Evolutionary conservation across 2,888 invertebrate species (phyloP).

Genomic region (Melanargia galathea): DNA sequence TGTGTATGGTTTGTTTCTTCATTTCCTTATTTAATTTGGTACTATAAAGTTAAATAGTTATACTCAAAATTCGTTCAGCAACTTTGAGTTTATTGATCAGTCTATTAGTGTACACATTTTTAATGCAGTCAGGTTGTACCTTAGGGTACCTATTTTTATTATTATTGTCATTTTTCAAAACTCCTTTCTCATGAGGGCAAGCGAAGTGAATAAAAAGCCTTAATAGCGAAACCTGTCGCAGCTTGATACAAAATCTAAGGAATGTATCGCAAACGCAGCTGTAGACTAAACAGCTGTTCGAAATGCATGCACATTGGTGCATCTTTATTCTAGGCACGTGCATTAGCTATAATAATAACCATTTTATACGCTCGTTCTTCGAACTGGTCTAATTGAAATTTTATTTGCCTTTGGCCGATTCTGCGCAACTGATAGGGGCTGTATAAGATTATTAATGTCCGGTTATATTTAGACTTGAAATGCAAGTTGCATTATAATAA

Average conservation of each 20-base stretch:
- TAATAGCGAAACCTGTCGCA: not conserved
- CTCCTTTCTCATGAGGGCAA: not conserved
- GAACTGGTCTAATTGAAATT: slow-evolving; percentile 35
- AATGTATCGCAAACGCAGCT: slow-evolving; percentile 6
- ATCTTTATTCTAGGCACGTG: slow-evolving; percentile 16
- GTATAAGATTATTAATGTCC: slow-evolving; percentile 9
- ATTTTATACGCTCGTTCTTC: slow-evolving; percentile 33
- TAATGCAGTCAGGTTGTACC: not conserved
- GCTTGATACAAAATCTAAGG: slow-evolving; percentile 4
- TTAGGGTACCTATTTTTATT: not conserved
- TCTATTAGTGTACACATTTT: not conserved
- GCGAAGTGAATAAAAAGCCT: not conserved
- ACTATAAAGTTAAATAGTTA: not conserved
- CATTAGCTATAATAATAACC: slow-evolving; percentile 15
- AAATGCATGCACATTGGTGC: slow-evolving; percentile 1
- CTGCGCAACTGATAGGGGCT: slow-evolving; percentile 17
- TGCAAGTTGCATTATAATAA: slow-evolving; percentile 6
- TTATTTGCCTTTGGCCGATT: slow-evolving; percentile 34
- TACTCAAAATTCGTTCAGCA: not conserved
- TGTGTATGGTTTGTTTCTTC: not conserved
- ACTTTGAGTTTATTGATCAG: not conserved
- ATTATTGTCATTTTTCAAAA: not conserved
- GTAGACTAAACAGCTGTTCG: slow-evolving; percentile 13
- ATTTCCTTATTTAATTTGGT: not conserved
- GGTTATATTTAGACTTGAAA: slow-evolving; percentile 19